A percentile compares a stretch with the other conserved stretches of the same genome.
Evolutionary conservation across 2,797 vertebrate species (phyloP).

Genomic region (Helostoma temminkii): DNA sequence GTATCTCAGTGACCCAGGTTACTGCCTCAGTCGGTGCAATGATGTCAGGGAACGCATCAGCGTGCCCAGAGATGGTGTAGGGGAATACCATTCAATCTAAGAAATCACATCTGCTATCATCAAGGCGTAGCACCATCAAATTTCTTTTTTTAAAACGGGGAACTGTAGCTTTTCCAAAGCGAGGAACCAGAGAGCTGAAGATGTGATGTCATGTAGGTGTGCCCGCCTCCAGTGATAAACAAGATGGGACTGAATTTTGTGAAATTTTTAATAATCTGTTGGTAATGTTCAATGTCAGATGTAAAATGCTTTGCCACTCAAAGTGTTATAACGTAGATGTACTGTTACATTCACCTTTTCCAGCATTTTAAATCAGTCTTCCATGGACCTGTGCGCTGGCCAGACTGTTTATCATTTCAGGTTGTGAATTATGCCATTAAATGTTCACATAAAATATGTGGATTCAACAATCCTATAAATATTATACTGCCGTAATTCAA

Average conservation of each 20-base stretch:
- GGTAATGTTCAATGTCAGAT: conserved; percentile 29
- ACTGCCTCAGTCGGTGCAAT: conserved; percentile 43
- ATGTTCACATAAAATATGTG: conserved; percentile 13
- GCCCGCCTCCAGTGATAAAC: conserved; percentile 26
- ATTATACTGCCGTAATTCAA: conserved; percentile 30
- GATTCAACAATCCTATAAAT: conserved; percentile 16
- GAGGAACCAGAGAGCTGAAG: conserved; percentile 48
- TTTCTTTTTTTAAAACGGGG: neutral
- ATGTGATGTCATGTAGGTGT: conserved; percentile 52
- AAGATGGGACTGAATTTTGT: conserved; percentile 33
- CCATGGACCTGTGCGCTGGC: conserved; percentile 36
- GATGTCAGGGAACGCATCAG: conserved; percentile 59
- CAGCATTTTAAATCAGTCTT: conserved; percentile 60
- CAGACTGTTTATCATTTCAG: conserved; percentile 33
- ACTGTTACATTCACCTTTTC: conserved; percentile 45
- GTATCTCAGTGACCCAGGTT: conserved; percentile 65
- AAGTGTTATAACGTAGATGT: conserved; percentile 35
- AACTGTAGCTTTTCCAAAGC: neutral
- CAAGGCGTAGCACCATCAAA: conserved; percentile 27
- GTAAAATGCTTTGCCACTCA: conserved; percentile 33
- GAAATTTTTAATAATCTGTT: conserved; percentile 27
- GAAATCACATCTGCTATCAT: conserved; percentile 54
- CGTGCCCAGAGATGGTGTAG: conserved; percentile 35
- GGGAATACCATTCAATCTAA: conserved; percentile 40
- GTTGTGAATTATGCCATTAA: conserved; percentile 14